phyloP scores from a whole-genome alignment of 2,113 vertebrate genomes.

The Cettia cetti region DNA sequence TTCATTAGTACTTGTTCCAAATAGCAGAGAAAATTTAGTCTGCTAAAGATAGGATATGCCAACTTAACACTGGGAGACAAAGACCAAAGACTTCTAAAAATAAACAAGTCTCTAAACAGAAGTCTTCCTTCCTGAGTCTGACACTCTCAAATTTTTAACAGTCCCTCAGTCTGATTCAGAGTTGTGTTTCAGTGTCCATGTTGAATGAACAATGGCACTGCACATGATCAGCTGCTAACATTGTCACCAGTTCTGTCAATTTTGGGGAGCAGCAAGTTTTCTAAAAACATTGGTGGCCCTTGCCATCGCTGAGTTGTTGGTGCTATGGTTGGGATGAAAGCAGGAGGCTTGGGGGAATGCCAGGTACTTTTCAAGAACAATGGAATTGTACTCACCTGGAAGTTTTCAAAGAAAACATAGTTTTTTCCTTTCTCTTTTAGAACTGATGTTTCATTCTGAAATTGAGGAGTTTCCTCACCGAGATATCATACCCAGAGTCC shows the following conservation, averaged over 20 bases:
- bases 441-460: slow-evolving; percentile 82
- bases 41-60: not conserved
- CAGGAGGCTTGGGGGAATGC: not conserved
- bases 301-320: not conserved
- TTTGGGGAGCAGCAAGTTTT: not conserved
- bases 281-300: not conserved
- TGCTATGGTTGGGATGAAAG: not conserved
- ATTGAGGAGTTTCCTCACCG: slow-evolving; percentile 74
- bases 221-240: not conserved
- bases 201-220: not conserved
- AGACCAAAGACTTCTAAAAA: not conserved
- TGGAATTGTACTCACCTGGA: not conserved
- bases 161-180: not conserved
- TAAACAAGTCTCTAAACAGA: not conserved
- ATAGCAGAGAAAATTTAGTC: not conserved
- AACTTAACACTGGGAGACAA: not conserved
- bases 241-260: not conserved
- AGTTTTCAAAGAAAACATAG: not conserved
- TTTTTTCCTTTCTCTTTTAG: slow-evolving; percentile 58
- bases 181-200: not conserved
- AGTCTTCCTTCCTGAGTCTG: not conserved
- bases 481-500: slow-evolving; percentile 75
- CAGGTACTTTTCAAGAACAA: not conserved
- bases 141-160: not conserved
- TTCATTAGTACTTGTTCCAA: not conserved